Evolutionary conservation across 2,888 invertebrate genomes (phyloP), one percentile per base, ranked within the genome.

Genomic region (Bhutanitis thaidina): DNA sequence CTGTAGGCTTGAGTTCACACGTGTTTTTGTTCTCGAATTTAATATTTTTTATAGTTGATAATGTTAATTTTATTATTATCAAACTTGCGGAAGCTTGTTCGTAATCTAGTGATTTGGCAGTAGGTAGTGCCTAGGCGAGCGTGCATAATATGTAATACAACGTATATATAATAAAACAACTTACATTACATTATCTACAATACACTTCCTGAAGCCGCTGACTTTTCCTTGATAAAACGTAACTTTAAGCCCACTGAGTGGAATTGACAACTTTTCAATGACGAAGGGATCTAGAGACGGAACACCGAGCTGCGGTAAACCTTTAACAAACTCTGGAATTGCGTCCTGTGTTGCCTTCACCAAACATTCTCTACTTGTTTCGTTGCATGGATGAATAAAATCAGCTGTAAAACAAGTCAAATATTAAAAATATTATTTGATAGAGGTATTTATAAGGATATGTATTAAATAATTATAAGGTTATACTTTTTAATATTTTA

Each of bases 171-270:
- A 20, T 20, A 20, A 20, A 20, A 5, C 2, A 27, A 52, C 52
- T 52, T 48, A 88, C 89, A 77, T 52, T 7, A 86, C 70, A 55
- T 84, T 74, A 55, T 87, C 87, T 0, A 88, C 78, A 20, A 85
- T 78, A 49, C 80, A 79, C 3, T 80, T 81, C 27, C 62, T 75
- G 58, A 89, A 88, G 2, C 89, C 89, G 0, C 76, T 55, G 5
- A 87, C 83, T 66, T 77, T 84, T 51, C 87, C 88, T 34, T 82
- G 60, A 39, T 80, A 79, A 55, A 87, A 85, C 0, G 87, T 83
- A n/a, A 84, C 74, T 50, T 80, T 80, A 3, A 89, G 59, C 0
- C 87, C 86, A 30, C 43, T 77, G 2, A 88, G 60, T 0, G 84
- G 84, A 34, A 88, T 75, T 0, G 80, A 54, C 7, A 89, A 59